Evolutionary conservation across 1,140 invertebrate genomes (phyloP), one percentile per base, ranked within the genome.

Genomic region (Copidosoma floridanum): DNA sequence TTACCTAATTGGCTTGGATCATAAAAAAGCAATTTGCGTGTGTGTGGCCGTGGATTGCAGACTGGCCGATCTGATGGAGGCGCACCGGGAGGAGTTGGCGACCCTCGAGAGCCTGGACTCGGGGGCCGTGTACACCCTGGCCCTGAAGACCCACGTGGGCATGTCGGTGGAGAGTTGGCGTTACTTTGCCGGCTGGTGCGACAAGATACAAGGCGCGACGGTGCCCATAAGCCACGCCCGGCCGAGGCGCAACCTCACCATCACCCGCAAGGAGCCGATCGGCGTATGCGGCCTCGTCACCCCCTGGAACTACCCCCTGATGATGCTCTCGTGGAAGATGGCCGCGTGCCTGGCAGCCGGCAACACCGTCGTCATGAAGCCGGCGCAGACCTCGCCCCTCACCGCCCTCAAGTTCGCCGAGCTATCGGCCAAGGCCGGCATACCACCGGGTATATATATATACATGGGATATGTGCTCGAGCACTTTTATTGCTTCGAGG

Each of bases 321-420:
- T 98, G 85, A 98, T 99, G 95, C 82, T 96, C n/a, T 93, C 95
- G 0, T 98, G 95, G 95, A 99, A 99, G 73, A 89, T 98, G 84
- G 96, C 94, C 0, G 95, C 97, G 0, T 97, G 96, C 63, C 81
- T 99, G 18, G 92, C 94, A 0, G 92, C 92, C 18, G 95, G 96
- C 11, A 98, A 98, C 69, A 92, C 89, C 0, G 89, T 97, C 12
- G 87, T 98, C 0, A 91, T 98, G 81, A 98, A 98, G 76, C 91
- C 94, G 0, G 95, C 96, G 0, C 94, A 97, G 71, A 91, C 94
- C 14, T 92, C 89, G 44, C 94, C 95, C 0, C 77, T 98, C 12
- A 97, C 95, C 0, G 94, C 95, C 0, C 75, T 98, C 1, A 98
- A 98, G 73, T 95, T 97, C 72, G 94, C 93, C 1, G 95, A 98